Base-by-base conservation (phyloP, 2,797 vertebrate genomes). In the Coranthus polyacanthus region DNA sequence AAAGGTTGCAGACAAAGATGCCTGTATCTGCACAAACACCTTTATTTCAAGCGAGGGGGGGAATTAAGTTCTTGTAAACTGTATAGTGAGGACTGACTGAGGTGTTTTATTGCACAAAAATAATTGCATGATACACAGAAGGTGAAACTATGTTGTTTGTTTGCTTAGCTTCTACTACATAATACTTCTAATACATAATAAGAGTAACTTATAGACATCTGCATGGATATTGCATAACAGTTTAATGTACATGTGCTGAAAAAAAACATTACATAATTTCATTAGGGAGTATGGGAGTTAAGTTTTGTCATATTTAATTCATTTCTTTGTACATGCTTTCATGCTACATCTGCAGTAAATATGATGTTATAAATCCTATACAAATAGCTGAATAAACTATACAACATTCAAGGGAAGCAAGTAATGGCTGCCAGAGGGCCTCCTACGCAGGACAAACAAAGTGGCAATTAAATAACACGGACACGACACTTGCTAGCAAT, bases 1-100 rank as follows among this genome's bases (percentile, higher is more conserved):
- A 68, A 73, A n/a, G n/a, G n/a, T n/a, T n/a, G n/a, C n/a, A n/a
- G n/a, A 86, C 60, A 82, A 68, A 78, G 38, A 75, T 11, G 44
- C 12, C 38, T 60, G 34, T 50, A 61, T 75, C 29, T 49, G 21
- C 15, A 47, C 77, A 55, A 53, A 75, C 62, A 16, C 39, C 21
- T 34, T 8, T 12, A 17, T 16, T 71, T n/a, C 11, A 18, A 60
- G 58, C 36, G 29, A 64, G 58, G 36, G n/a, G 38, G 37, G 29
- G 42, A 36, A 69, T 60, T 26, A 51, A n/a, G 74, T n/a, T 17
- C 26, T 12, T 12, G 36, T 13, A 64, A 56, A 55, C 16, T 56
- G 11, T 5, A n/a, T n/a, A n/a, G n/a, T n/a, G n/a, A n/a, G n/a
- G n/a, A n/a, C n/a, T n/a, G n/a, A n/a, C n/a, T n/a, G n/a, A n/a